phyloP scores from a whole-genome alignment of 2,797 vertebrate species.

The Microctenopoma steveboyesi region DNA sequence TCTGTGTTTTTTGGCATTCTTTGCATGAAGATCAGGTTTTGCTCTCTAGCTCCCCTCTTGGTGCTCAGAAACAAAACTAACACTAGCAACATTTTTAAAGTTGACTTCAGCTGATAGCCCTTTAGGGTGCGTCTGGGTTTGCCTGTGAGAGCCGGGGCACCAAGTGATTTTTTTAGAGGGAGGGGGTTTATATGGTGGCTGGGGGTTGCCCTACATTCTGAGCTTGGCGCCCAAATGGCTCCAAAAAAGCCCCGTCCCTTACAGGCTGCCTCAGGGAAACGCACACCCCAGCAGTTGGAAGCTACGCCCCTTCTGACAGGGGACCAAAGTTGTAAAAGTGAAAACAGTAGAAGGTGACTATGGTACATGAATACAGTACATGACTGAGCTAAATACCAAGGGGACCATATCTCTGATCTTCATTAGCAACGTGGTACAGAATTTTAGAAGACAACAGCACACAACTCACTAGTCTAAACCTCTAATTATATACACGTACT shows the following conservation, averaged over 20 bases:
- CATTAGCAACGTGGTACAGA: slow-evolving; percentile 32
- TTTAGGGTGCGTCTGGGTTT: slow-evolving; percentile 72
- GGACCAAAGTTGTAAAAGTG: slow-evolving; percentile 42
- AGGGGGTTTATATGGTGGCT: slow-evolving; percentile 54
- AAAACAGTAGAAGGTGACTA: slow-evolving; percentile 30
- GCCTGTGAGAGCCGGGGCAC: slow-evolving; percentile 84
- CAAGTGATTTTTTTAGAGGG: slow-evolving; percentile 54
- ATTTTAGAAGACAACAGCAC: slow-evolving; percentile 53
- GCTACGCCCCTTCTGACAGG: slow-evolving; percentile 53
- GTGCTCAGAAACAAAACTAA: slow-evolving; percentile 47
- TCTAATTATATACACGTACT: slow-evolving; percentile 24
- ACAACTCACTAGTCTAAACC: slow-evolving; percentile 52
- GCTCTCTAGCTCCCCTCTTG: slow-evolving; percentile 49
- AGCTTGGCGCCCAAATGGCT: slow-evolving; percentile 82
- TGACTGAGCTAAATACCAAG: slow-evolving; percentile 30
- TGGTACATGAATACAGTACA: slow-evolving; percentile 38
- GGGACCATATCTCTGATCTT: slow-evolving; percentile 22
- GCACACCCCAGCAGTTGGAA: slow-evolving; percentile 70
- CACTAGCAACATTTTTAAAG: slow-evolving; percentile 51
- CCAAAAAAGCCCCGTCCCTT: slow-evolving; percentile 84
- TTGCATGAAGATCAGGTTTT: not conserved
- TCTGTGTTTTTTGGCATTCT: slow-evolving; percentile 24
- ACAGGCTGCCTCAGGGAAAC: slow-evolving; percentile 71
- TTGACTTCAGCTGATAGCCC: slow-evolving; percentile 82
- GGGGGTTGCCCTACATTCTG: slow-evolving; percentile 85